Conservation (phyloP, 2,888 invertebrate genomes). For the Phrixothrix hirtus region DNA sequence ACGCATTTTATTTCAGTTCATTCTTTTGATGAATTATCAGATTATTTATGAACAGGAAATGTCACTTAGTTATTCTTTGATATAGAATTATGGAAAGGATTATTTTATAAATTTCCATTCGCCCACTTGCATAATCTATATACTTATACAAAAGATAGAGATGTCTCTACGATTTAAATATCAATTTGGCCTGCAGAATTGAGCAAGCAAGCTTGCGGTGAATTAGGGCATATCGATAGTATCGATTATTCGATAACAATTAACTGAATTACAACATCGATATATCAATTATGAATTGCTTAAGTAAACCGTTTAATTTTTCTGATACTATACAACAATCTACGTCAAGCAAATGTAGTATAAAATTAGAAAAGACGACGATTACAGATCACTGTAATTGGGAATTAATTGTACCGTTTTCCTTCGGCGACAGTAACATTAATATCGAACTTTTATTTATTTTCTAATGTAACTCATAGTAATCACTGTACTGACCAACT, state of each 20-base stretch:
- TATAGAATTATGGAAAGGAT: slow-evolving; percentile 3
- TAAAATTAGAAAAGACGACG: no score
- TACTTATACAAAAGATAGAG: neutral
- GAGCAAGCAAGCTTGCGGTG: slow-evolving; percentile 11
- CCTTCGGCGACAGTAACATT: slow-evolving; percentile 12
- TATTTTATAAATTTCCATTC: no score
- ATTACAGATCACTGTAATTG: neutral
- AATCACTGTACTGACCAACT: slow-evolving; percentile 25
- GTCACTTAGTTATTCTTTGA: neutral
- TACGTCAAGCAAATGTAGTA: neutral
- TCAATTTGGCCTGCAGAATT: neutral
- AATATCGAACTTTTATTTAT: slow-evolving; percentile 5
- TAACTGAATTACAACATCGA: neutral
- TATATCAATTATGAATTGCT: slow-evolving; percentile 3
- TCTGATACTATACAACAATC: neutral
- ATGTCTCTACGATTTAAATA: neutral
- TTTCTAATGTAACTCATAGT: slow-evolving; percentile 8
- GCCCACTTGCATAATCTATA: neutral
- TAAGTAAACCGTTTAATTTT: no score
- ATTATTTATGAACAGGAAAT: slow-evolving; percentile 3
- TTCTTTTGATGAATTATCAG: no score
- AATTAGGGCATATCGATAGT: slow-evolving; percentile 23
- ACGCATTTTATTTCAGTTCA: no score
- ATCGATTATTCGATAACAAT: slow-evolving; percentile 5
- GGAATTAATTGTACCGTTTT: slow-evolving; percentile 13